Percentiles rank a stretch among this genome's conserved stretches.
Evolutionary conservation across 2,113 vertebrate genomes (phyloP).

Genomic region (Esox niger): DNA sequence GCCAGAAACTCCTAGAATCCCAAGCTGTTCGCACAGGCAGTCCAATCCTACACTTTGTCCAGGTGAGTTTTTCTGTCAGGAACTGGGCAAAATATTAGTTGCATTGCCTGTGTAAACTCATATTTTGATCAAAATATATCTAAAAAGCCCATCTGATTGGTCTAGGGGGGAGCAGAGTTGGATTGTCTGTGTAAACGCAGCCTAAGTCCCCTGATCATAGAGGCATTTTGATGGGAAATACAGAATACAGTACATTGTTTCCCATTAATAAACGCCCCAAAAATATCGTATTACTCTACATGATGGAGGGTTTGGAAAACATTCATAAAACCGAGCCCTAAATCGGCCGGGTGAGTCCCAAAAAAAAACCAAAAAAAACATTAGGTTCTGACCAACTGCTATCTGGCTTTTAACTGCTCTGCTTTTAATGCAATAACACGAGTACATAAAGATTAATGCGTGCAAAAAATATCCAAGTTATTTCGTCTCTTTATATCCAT

Average conservation of each 20-base stretch:
- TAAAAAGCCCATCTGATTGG: too few relatives aligned
- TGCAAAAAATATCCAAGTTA: slow-evolving; percentile 40
- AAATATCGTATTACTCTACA: slow-evolving; percentile 28
- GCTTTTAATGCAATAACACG: slow-evolving; percentile 27
- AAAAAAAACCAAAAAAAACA: background rate
- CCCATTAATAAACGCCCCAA: too few relatives aligned
- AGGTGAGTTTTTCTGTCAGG: too few relatives aligned
- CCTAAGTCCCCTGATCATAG: too few relatives aligned
- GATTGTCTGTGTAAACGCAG: too few relatives aligned
- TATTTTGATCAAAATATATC: too few relatives aligned
- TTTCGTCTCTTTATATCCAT: slow-evolving; percentile 10
- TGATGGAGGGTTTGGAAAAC: background rate
- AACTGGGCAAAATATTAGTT: too few relatives aligned
- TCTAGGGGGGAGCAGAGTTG: too few relatives aligned
- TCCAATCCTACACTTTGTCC: too few relatives aligned
- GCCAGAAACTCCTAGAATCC: background rate
- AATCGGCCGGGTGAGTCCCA: background rate
- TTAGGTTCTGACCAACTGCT: slow-evolving; percentile 2
- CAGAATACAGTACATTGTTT: slow-evolving; percentile 24
- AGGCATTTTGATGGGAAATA: too few relatives aligned
- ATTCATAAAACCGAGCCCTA: slow-evolving; percentile 8
- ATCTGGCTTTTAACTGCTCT: slow-evolving; percentile 18
- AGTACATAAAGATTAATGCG: slow-evolving; percentile 51
- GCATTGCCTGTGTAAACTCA: too few relatives aligned
- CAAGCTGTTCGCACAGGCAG: too few relatives aligned